phyloP scores from a whole-genome alignment of 2,113 vertebrate species.

The Centrocercus urophasianus region DNA sequence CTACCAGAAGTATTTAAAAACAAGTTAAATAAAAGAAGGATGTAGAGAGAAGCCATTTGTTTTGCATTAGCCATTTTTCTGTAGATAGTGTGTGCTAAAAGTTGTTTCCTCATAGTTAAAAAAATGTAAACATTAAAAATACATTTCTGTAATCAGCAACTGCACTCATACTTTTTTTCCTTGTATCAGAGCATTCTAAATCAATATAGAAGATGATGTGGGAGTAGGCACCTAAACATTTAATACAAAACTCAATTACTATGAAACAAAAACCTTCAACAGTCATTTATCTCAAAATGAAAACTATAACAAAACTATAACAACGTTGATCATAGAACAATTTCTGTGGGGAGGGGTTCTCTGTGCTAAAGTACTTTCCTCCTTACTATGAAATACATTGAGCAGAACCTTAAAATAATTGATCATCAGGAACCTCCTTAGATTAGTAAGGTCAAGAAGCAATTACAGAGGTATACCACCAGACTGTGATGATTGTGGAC shows the following conservation, averaged over 20 bases:
- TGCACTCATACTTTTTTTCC: neutral
- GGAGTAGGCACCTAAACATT: neutral
- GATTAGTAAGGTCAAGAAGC: neutral
- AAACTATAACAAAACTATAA: neutral
- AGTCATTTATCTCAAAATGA: neutral
- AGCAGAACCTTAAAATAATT: neutral
- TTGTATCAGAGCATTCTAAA: neutral
- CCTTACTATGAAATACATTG: neutral
- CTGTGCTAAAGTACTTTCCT: neutral
- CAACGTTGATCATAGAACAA: neutral
- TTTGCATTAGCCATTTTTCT: neutral
- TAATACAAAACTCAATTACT: neutral
- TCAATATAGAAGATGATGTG: neutral
- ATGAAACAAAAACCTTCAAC: neutral
- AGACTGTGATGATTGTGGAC: neutral
- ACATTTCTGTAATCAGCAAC: neutral
- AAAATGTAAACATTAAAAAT: constrained; percentile 9
- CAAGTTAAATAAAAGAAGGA: neutral
- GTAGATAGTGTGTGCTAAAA: neutral
- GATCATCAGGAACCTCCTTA: neutral
- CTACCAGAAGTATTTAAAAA: neutral
- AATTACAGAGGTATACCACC: neutral
- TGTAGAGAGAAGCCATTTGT: neutral
- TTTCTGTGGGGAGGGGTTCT: neutral
- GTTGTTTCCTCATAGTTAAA: neutral